Conservation (phyloP, 2,113 vertebrate species). For the Mesoclemmys tuberculata region DNA sequence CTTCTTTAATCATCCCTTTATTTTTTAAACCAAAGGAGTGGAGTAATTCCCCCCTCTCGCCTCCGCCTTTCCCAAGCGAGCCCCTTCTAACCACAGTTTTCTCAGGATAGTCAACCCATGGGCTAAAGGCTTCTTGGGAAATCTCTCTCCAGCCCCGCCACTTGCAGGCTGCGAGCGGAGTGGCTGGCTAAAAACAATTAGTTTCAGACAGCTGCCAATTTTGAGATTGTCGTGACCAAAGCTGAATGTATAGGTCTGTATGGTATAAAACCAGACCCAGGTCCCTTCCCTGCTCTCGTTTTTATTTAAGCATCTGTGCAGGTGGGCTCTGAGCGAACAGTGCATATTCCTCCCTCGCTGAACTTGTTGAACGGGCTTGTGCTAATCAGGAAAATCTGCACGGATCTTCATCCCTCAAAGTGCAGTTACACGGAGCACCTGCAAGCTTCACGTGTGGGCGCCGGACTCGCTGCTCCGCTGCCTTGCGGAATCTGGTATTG, state of each 20-base stretch:
- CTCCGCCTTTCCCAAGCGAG: not conserved
- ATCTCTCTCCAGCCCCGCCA: not conserved
- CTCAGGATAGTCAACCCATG: not conserved
- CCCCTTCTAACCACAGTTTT: not conserved
- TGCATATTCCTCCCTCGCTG: fast-evolving
- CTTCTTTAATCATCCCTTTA: not conserved
- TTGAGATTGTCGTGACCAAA: not conserved
- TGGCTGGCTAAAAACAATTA: fast-evolving
- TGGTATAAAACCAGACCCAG: fast-evolving
- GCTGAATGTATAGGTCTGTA: not conserved
- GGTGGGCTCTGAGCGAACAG: fast-evolving
- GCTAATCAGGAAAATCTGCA: not conserved
- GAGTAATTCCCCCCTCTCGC: not conserved
- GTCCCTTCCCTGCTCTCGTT: not conserved
- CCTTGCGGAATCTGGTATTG: not conserved
- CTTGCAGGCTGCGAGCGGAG: not conserved
- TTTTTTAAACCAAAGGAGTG: not conserved
- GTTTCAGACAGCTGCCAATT: not conserved
- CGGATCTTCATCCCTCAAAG: not conserved
- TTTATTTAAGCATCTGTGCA: not conserved
- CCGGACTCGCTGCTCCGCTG: fast-evolving
- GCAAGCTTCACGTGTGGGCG: too few relatives aligned
- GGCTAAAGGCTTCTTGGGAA: not conserved
- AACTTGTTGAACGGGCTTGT: not conserved
- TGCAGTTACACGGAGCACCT: not conserved